These are phyloP conservation scores for Entomobrya proxima DNA, from an alignment of 2,888 invertebrate genomes.

Conservation along the genomic window DNA sequence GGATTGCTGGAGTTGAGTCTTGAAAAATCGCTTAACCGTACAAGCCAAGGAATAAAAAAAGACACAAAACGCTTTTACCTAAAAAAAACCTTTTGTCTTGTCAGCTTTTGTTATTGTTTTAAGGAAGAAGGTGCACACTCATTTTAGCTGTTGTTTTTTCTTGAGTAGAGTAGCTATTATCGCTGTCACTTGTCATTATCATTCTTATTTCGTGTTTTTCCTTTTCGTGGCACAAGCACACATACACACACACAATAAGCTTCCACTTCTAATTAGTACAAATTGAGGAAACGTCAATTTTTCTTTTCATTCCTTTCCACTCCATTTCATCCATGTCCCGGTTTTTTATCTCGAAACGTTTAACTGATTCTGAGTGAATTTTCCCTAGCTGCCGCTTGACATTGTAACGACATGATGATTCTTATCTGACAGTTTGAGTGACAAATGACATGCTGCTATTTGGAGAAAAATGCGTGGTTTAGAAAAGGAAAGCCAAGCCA, in stretches of 20 bases:
- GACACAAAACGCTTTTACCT: no score
- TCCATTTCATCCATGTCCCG: neutral
- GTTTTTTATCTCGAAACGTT: neutral
- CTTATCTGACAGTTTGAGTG: slow-evolving; percentile 56
- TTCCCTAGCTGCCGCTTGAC: neutral
- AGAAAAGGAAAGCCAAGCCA: neutral
- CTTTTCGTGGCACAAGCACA: neutral
- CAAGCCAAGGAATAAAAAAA: no score
- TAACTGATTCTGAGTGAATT: neutral
- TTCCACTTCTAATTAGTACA: slow-evolving; percentile 33
- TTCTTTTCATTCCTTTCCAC: neutral
- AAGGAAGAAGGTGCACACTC: neutral
- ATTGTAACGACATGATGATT: slow-evolving; percentile 47
- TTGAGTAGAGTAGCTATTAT: neutral
- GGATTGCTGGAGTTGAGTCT: neutral
- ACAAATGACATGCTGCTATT: slow-evolving; percentile 49
- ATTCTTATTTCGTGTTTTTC: neutral
- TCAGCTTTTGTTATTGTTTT: neutral
- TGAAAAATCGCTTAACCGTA: neutral
- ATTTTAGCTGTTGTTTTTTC: neutral
- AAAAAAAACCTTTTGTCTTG: no score
- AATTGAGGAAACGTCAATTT: slow-evolving; percentile 37
- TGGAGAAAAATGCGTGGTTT: neutral
- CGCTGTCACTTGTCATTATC: neutral
- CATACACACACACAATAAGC: no score